Percentiles rank a stretch among this genome's conserved stretches.
Evolutionary conservation across 2,113 vertebrate genomes (phyloP).

Genomic region (Scartelaos histophorus): DNA sequence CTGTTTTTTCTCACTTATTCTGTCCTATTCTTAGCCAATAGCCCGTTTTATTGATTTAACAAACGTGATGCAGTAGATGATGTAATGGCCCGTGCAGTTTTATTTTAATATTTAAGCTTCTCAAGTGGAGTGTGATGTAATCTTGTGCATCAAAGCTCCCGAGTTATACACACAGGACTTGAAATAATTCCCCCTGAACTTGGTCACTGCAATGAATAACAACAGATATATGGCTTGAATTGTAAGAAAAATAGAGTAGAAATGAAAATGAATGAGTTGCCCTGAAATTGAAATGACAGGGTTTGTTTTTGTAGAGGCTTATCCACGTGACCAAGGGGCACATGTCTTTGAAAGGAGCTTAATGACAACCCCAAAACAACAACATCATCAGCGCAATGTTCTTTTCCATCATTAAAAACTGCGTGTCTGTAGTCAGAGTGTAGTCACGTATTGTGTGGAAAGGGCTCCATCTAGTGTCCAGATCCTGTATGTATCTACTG

Average conservation of each 20-base stretch:
- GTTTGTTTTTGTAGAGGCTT: background rate
- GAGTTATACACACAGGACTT: background rate
- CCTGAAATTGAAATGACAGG: background rate
- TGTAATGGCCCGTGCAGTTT: slow-evolving; percentile 28
- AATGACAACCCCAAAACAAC: background rate
- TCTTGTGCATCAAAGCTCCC: slow-evolving; percentile 20
- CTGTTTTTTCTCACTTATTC: background rate
- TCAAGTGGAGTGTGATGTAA: slow-evolving; percentile 35
- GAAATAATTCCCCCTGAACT: slow-evolving; percentile 11
- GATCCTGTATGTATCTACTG: background rate
- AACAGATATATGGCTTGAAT: background rate
- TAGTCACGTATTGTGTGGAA: slow-evolving; percentile 12
- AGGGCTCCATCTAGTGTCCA: slow-evolving; percentile 56
- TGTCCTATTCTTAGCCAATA: background rate
- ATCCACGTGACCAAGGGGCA: background rate
- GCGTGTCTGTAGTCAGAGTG: background rate
- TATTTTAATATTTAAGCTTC: slow-evolving; percentile 18
- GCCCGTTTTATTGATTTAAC: background rate
- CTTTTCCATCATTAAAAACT: background rate
- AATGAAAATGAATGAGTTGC: background rate
- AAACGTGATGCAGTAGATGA: slow-evolving; percentile 22
- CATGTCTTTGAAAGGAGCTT: background rate
- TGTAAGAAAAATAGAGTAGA: background rate
- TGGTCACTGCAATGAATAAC: background rate
- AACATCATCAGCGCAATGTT: background rate